Evolutionary conservation across 2,797 vertebrate genomes (phyloP).

Genomic region (Paedocypris micromegethes): DNA sequence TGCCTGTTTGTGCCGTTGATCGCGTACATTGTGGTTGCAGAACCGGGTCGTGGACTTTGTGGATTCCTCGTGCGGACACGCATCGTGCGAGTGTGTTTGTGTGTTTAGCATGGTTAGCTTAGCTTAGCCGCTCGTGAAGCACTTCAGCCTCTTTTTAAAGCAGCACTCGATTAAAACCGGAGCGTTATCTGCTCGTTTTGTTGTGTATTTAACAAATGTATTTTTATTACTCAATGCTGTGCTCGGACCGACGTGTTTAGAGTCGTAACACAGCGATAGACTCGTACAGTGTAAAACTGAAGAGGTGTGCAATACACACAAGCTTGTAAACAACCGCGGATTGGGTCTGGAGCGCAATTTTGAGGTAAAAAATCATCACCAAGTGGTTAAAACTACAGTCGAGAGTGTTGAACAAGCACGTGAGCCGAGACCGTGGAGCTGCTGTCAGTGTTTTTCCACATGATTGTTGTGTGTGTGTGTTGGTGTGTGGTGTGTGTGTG

Average conservation of each 20-base stretch:
- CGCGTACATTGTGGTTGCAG: neutral
- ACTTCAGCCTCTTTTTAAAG: neutral
- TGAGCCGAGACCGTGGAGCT: constrained; percentile 11
- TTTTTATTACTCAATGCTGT: too few relatives aligned
- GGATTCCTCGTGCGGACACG: constrained; percentile 2
- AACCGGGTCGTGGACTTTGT: constrained; percentile 6
- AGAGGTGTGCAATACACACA: neutral
- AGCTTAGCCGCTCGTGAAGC: constrained; percentile 25
- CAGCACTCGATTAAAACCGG: too few relatives aligned
- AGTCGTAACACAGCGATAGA: too few relatives aligned
- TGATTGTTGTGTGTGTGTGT: neutral
- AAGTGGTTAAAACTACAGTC: neutral
- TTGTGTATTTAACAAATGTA: too few relatives aligned
- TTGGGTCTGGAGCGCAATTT: neutral
- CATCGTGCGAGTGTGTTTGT: constrained; percentile 21
- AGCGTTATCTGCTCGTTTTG: too few relatives aligned
- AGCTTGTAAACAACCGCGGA: neutral
- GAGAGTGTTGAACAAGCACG: constrained; percentile 8
- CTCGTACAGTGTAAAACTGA: too few relatives aligned
- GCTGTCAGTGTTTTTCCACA: constrained; percentile 10
- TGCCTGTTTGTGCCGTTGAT: neutral
- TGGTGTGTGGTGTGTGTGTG: too few relatives aligned
- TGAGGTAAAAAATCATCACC: neutral
- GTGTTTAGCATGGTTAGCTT: constrained; percentile 34
- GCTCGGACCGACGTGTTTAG: too few relatives aligned